phyloP scores from a whole-genome alignment of 2,888 invertebrate species.

The Meloe dianella region DNA sequence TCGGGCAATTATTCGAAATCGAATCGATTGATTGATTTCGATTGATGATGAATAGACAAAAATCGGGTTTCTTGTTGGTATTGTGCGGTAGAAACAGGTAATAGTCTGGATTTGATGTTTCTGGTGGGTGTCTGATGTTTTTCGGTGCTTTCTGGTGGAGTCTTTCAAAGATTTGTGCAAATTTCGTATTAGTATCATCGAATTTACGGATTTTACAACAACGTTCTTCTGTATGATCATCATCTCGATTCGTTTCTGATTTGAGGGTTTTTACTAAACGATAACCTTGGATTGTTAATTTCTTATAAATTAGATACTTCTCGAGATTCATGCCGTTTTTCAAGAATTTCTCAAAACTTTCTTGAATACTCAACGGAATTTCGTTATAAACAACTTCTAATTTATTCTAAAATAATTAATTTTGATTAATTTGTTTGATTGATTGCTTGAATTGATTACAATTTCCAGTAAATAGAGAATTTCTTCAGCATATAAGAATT shows the following conservation, averaged over 20 bases:
- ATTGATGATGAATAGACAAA: conserved; percentile 41
- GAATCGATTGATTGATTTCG: background rate
- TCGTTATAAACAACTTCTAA: conserved; percentile 66
- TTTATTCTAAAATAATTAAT: conserved; percentile 63
- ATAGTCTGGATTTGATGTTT: conserved; percentile 39
- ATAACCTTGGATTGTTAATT: conserved; percentile 47
- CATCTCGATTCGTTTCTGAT: conserved; percentile 13
- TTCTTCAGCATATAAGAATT: conserved; percentile 68
- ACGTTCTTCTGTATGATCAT: conserved; percentile 7
- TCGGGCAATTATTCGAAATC: background rate
- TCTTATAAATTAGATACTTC: conserved; percentile 50
- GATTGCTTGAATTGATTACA: conserved; percentile 58
- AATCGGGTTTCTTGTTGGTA: conserved; percentile 38
- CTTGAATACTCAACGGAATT: conserved; percentile 68
- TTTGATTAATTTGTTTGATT: background rate
- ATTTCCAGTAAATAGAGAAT: conserved; percentile 70
- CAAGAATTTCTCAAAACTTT: conserved; percentile 67
- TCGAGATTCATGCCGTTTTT: conserved; percentile 34
- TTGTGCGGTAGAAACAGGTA: conserved; percentile 43
- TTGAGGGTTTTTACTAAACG: conserved; percentile 36
- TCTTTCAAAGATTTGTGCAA: conserved; percentile 15
- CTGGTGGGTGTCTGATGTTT: background rate
- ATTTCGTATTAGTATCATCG: conserved; percentile 40
- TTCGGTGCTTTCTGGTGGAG: background rate
- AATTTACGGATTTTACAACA: conserved; percentile 34